These are phyloP conservation scores for Biston stratarius DNA, from an alignment of 2,888 invertebrate genomes.

Conservation along the genomic window DNA sequence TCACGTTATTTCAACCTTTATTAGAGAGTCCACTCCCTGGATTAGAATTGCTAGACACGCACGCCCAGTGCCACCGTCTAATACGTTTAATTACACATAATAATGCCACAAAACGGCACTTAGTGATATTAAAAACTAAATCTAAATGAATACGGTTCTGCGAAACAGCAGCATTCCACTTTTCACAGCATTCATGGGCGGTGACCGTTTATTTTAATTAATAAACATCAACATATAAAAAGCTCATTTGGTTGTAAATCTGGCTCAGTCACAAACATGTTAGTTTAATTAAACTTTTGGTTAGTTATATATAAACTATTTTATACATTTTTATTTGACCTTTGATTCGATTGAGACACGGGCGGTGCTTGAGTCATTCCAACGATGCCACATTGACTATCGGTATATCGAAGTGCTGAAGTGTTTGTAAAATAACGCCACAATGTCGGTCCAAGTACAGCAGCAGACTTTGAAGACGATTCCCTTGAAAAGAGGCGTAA, in stretches of 20 bases:
- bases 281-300: background rate
- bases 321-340: constrained; percentile 9
- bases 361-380: no score
- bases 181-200: constrained; percentile 48
- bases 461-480: no score
- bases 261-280: constrained; percentile 30
- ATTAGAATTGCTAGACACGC: constrained; percentile 31
- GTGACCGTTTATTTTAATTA: constrained; percentile 60
- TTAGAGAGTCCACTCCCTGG: constrained; percentile 48
- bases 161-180: constrained; percentile 59
- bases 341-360: no score
- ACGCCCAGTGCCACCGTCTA: constrained; percentile 24
- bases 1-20: constrained; percentile 41
- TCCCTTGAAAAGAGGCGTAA: no score
- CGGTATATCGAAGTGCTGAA: no score
- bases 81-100: constrained; percentile 61
- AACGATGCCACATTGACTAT: no score
- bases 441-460: no score
- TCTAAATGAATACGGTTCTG: constrained; percentile 58
- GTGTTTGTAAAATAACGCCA: no score
- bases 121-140: constrained; percentile 71
- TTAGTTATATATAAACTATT: background rate
- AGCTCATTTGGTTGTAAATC: constrained; percentile 46
- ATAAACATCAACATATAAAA: constrained; percentile 40
- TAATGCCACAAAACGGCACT: constrained; percentile 57